A percentile compares a stretch with the other conserved stretches of the same genome.
phyloP scores from a whole-genome alignment of 1,140 invertebrate species.

The Nasonia vitripennis region DNA sequence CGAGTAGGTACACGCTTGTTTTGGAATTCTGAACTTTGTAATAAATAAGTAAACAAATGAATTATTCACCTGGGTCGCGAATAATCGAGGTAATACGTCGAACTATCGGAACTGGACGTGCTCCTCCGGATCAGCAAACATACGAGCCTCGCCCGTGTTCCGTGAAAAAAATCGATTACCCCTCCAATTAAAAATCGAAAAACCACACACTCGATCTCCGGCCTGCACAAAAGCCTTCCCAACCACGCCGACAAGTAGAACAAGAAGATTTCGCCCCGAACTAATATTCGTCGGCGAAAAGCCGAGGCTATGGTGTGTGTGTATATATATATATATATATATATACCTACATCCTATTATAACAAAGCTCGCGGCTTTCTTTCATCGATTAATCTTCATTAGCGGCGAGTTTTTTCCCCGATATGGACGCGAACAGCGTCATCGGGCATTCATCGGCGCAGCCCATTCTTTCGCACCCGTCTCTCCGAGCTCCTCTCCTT shows the following conservation, averaged over 20 bases:
- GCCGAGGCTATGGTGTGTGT: background rate
- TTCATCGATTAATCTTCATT: constrained; percentile 43
- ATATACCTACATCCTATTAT: constrained; percentile 25
- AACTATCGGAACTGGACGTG: background rate
- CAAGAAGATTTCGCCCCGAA: no score
- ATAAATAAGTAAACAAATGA: background rate
- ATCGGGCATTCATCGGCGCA: constrained; percentile 21
- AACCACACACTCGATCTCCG: no score
- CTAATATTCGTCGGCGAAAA: constrained; percentile 31
- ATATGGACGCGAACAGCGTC: background rate
- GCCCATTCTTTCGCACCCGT: constrained; percentile 2
- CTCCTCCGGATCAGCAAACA: no score
- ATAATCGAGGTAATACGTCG: no score
- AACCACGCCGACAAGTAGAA: no score
- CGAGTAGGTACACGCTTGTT: constrained; percentile 5
- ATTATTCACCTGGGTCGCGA: background rate
- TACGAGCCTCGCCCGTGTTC: no score
- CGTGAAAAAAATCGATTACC: no score
- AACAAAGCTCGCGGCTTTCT: constrained; percentile 1
- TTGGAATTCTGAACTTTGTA: constrained; percentile 13
- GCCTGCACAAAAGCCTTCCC: no score
- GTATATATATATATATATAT: background rate
- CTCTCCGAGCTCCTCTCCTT: background rate
- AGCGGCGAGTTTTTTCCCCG: background rate
- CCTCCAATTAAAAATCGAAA: no score